Percentiles rank a stretch among this genome's conserved stretches.
These are phyloP conservation scores for Xiphorhynchus elegans DNA, from an alignment of 2,113 vertebrate genomes.

Conservation along the genomic window DNA sequence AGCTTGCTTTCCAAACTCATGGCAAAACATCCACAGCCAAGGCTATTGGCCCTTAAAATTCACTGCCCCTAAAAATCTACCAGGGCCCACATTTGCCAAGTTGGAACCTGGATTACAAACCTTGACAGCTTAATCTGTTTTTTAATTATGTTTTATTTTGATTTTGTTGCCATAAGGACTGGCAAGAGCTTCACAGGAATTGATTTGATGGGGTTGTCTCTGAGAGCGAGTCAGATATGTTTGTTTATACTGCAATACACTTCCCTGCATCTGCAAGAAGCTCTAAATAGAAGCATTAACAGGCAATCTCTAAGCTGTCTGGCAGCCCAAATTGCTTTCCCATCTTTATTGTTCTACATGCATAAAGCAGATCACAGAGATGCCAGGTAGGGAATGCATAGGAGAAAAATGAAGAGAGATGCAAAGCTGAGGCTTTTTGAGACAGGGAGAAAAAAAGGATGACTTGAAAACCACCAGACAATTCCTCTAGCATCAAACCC, in stretches of 20 bases:
- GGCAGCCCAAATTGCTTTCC: not conserved
- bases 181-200: not conserved
- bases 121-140: not conserved
- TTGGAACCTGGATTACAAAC: not conserved
- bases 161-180: not conserved
- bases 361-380: not conserved
- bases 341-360: not conserved
- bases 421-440: not conserved
- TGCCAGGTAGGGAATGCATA: not conserved
- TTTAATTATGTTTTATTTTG: not conserved
- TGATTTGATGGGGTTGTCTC: not conserved
- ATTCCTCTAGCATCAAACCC: not conserved
- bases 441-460: not conserved
- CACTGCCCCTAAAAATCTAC: not conserved
- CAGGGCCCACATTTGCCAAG: not conserved
- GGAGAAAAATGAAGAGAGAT: not conserved
- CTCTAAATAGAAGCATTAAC: not conserved
- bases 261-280: not conserved
- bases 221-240: rapidly evolving
- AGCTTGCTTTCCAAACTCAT: not conserved
- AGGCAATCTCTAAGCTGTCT: not conserved
- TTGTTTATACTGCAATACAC: not conserved
- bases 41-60: not conserved
- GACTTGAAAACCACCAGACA: not conserved
- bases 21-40: not conserved